phyloP scores from a whole-genome alignment of 2,888 invertebrate species.

The Allygus modestus region DNA sequence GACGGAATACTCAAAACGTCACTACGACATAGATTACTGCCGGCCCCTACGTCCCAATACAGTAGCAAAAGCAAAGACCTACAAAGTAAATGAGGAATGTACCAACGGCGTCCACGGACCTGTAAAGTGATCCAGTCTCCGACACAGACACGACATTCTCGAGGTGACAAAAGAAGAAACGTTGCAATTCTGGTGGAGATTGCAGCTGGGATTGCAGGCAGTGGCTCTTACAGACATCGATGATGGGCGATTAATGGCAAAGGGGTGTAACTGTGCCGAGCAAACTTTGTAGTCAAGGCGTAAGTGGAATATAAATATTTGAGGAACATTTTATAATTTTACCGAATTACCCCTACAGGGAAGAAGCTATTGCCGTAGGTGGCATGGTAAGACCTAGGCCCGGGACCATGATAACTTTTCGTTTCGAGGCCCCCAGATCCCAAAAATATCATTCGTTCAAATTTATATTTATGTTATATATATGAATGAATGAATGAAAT shows the following conservation, averaged over 20 bases:
- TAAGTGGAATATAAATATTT: too few species aligned
- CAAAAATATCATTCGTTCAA: too few species aligned
- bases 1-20: not conserved
- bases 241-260: not conserved
- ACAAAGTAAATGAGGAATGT: conserved; percentile 9
- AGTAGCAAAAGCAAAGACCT: not conserved
- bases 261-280: not conserved
- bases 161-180: not conserved
- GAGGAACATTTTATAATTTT: too few species aligned
- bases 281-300: not conserved
- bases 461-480: too few species aligned
- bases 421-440: too few species aligned
- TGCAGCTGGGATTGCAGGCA: not conserved
- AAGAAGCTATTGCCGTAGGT: too few species aligned
- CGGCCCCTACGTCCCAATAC: not conserved
- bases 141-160: not conserved
- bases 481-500: too few species aligned
- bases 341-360: too few species aligned
- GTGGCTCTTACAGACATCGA: too few species aligned
- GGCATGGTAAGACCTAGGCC: too few species aligned
- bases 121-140: not conserved
- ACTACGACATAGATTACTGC: not conserved
- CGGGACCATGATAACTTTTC: too few species aligned
- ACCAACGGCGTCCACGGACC: not conserved
- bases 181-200: conserved; percentile 5